These are phyloP conservation scores for Pelecanoides urinatrix DNA, from an alignment of 2,113 vertebrate genomes.

Conservation along the genomic window DNA sequence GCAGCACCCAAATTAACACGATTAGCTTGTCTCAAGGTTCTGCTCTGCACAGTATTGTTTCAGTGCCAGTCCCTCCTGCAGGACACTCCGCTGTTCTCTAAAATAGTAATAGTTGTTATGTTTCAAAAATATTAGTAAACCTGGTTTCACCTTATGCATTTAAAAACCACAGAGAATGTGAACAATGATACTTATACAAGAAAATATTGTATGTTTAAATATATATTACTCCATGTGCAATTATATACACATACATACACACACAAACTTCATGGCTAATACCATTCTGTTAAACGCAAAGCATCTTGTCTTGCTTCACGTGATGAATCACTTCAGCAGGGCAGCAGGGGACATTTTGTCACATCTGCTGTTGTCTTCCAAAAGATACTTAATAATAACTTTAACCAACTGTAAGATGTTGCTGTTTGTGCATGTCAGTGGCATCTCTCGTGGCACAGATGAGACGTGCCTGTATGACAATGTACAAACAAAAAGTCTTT, in stretches of 20 bases:
- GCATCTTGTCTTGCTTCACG: neutral
- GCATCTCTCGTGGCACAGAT: neutral
- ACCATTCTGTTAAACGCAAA: neutral
- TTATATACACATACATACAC: neutral
- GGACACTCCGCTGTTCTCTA: neutral
- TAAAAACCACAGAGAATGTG: neutral
- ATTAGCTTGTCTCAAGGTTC: neutral
- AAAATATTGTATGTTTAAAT: neutral
- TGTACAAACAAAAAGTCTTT: neutral
- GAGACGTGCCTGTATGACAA: neutral
- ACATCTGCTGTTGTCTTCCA: neutral
- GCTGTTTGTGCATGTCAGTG: neutral
- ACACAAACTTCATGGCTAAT: neutral
- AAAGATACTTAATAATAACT: neutral
- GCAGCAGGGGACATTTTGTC: neutral
- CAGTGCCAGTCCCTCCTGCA: neutral
- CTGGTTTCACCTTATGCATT: neutral
- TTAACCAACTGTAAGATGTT: neutral
- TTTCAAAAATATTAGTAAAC: neutral
- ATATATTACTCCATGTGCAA: neutral
- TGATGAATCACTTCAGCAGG: neutral
- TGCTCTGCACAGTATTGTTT: neutral
- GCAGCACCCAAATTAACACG: neutral
- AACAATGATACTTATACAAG: neutral
- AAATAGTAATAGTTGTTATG: neutral